These are phyloP conservation scores for Alexandromys fortis DNA, from an alignment of 2,113 vertebrate genomes.

Conservation along the genomic window DNA sequence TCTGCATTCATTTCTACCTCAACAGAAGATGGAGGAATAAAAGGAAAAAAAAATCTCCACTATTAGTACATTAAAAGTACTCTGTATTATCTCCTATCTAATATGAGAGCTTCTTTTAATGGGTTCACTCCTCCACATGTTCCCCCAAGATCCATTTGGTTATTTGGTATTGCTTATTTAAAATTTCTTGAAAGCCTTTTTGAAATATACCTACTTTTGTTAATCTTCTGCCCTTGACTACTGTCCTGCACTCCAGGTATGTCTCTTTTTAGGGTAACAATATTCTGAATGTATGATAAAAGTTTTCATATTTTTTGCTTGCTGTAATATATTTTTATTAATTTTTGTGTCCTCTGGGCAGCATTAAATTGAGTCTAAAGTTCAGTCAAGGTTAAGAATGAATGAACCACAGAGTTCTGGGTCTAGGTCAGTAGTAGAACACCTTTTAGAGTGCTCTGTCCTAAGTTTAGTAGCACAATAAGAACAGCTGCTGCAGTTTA, in stretches of 20 bases:
- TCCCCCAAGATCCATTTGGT: background rate
- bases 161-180: background rate
- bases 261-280: background rate
- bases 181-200: slow-evolving; percentile 3
- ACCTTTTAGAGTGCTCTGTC: background rate
- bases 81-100: background rate
- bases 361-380: background rate
- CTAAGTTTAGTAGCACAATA: too few relatives aligned
- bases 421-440: background rate
- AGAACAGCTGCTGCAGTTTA: background rate
- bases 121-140: background rate
- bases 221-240: background rate
- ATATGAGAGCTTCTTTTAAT: background rate
- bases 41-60: background rate
- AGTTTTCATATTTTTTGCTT: background rate
- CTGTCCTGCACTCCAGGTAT: background rate
- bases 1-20: slow-evolving; percentile 5
- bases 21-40: background rate
- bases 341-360: background rate
- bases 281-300: background rate
- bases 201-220: background rate
- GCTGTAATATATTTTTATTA: background rate
- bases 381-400: background rate
- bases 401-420: too few relatives aligned
- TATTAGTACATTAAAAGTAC: background rate